Evolutionary conservation across 2,888 invertebrate genomes (phyloP).

Genomic region (Perizoma affinitatum): DNA sequence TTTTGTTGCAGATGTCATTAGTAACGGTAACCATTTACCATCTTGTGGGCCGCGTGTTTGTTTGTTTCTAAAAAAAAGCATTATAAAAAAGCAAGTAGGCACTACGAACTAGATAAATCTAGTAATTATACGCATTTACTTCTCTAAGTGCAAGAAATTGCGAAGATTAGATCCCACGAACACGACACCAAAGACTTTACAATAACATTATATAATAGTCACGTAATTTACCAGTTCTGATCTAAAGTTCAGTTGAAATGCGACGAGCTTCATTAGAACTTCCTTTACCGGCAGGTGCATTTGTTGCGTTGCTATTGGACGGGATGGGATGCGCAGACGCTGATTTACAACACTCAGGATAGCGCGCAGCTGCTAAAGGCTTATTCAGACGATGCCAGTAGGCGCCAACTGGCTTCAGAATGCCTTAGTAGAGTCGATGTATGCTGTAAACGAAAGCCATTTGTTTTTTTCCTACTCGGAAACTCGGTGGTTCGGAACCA

Average conservation of each 20-base stretch:
- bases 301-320: conserved; percentile 56
- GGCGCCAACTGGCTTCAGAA: neutral
- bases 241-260: conserved; percentile 42
- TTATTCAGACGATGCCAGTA: conserved; percentile 10
- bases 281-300: conserved; percentile 75
- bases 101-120: too few relatives aligned
- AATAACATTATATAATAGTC: conserved; percentile 20
- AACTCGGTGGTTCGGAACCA: too few relatives aligned
- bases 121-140: too few relatives aligned
- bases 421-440: too few relatives aligned
- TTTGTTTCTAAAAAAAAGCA: too few relatives aligned
- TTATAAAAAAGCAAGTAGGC: too few relatives aligned
- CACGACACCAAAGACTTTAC: conserved; percentile 15
- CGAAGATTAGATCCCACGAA: conserved; percentile 18
- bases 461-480: too few relatives aligned
- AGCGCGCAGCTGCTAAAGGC: conserved; percentile 62
- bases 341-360: conserved; percentile 57
- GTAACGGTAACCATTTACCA: too few relatives aligned
- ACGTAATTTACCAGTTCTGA: conserved; percentile 18
- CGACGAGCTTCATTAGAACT: conserved; percentile 61
- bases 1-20: too few relatives aligned
- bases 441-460: too few relatives aligned
- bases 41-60: too few relatives aligned
- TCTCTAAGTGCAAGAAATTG: conserved; percentile 6
- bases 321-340: conserved; percentile 62